phyloP scores from a whole-genome alignment of 2,888 invertebrate species.

The Barypeithes pellucidus region DNA sequence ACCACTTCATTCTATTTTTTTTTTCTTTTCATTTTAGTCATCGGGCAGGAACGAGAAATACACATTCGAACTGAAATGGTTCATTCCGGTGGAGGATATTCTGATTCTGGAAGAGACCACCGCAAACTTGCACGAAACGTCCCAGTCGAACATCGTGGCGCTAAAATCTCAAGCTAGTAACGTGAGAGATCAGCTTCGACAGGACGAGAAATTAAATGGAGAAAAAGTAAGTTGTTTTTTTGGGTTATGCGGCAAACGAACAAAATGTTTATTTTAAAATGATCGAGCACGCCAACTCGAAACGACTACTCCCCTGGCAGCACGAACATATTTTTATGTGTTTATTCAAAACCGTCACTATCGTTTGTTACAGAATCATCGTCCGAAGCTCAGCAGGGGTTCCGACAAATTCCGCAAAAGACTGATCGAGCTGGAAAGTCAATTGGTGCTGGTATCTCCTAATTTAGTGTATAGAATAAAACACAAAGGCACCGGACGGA shows the following conservation, averaged over 20 bases:
- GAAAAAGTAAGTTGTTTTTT: constrained; percentile 78
- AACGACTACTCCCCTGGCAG: no score
- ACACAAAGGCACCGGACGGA: constrained; percentile 80
- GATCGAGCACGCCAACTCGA: no score
- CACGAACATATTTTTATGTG: no score
- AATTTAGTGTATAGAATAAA: constrained; percentile 86
- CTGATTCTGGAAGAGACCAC: constrained; percentile 81
- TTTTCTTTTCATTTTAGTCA: constrained; percentile 72
- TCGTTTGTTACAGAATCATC: constrained; percentile 74
- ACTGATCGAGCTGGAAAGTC: constrained; percentile 91
- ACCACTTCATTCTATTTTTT: no score
- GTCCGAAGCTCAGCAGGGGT: constrained; percentile 70
- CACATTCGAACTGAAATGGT: constrained; percentile 95
- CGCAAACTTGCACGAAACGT: constrained; percentile 81
- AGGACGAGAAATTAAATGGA: constrained; percentile 81
- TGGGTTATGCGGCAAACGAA: no score
- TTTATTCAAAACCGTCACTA: no score
- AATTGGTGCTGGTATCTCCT: constrained; percentile 91
- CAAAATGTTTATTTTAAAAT: no score
- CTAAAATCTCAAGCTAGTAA: constrained; percentile 90
- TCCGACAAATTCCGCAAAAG: constrained; percentile 93
- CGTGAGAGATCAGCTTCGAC: constrained; percentile 87
- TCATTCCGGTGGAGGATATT: constrained; percentile 89
- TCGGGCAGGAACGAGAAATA: constrained; percentile 88
- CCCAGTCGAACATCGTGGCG: constrained; percentile 87